Conservation (phyloP, 2,888 invertebrate genomes). For the Lordiphosa andalusiaca region DNA sequence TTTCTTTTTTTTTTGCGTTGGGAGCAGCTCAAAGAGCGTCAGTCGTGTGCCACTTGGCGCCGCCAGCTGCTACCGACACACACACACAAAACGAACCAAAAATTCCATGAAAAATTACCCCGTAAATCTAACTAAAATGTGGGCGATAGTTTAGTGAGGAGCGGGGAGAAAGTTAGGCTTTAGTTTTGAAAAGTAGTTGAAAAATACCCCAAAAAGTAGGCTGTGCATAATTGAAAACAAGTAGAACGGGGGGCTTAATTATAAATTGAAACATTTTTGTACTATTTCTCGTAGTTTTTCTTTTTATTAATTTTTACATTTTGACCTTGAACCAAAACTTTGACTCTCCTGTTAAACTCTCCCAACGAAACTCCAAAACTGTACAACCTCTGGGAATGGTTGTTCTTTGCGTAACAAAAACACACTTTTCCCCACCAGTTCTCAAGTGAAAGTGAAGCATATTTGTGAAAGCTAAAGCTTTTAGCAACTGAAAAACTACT, state of each 20-base stretch:
- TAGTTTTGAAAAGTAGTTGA: background rate
- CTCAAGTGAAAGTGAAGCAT: constrained; percentile 26
- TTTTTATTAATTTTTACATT: too few relatives aligned
- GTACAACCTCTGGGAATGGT: too few relatives aligned
- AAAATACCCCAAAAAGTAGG: constrained; percentile 1
- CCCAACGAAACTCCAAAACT: too few relatives aligned
- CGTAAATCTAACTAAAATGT: constrained; percentile 24
- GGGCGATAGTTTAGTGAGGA: constrained; percentile 23
- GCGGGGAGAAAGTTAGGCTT: background rate
- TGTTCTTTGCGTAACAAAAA: background rate
- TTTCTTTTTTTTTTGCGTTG: constrained; percentile 28
- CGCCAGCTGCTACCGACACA: constrained; percentile 35
- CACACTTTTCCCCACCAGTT: constrained; percentile 22
- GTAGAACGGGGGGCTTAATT: too few relatives aligned
- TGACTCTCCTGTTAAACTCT: too few relatives aligned
- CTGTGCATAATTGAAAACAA: background rate
- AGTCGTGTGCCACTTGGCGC: constrained; percentile 42
- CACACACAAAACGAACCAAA: constrained; percentile 11
- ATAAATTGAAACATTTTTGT: too few relatives aligned
- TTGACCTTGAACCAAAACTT: too few relatives aligned
- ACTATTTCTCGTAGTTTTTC: too few relatives aligned
- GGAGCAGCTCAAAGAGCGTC: constrained; percentile 43
- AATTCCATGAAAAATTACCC: constrained; percentile 50
- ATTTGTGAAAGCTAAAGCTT: constrained; percentile 38
- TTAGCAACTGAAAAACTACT: constrained; percentile 39